Base-by-base conservation (phyloP, 2,888 invertebrate species). In the Cryptocephalus primarius region DNA sequence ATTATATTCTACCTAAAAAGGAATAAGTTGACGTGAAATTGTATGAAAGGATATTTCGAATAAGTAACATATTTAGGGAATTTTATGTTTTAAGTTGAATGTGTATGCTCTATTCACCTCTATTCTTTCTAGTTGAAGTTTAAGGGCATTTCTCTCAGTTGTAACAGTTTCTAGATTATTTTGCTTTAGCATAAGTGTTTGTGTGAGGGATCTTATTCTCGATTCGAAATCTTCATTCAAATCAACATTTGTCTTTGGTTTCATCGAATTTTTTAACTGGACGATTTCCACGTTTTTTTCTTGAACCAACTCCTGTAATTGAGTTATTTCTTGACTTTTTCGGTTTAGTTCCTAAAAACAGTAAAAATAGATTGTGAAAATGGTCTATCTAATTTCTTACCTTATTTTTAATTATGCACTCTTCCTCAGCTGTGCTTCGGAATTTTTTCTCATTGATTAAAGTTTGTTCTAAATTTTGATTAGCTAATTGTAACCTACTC, bases 171-270 rank as follows among this genome's bases (percentile, higher is more conserved):
- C 93, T n/a, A 94, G 72, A 55, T 82, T 79, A 39, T 83, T 83
- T 69, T 94, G 94, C 63, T 88, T 91, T 61, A 85, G 79, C 46
- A 93, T 86, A 33, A 94, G 72, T 40, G 85, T 87, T 63, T 91
- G 84, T 0, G 92, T 91, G 11, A 93, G 72, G 1, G 75, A 72
- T 41, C 77, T 74, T 9, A 83, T 68, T 40, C 75, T 68, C 31
- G 62, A 61, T 52, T 72, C 70, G 43, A 67, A 56, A 72, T 75
- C 62, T 72, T 72, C 56, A 76, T 60, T 67, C 76, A 22, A 22
- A 22, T 22, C 6, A 22, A 77, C 76, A 40, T 55, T 57, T 32
- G 62, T 59, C 52, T 69, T 69, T 40, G 66, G 65, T 49, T 64
- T 66, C 41, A 72, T 52, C 46, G 70, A 67, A 42, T 70, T 67